Evolutionary conservation across 1,140 invertebrate genomes (phyloP).

Genomic region (Tribolium castaneum): DNA sequence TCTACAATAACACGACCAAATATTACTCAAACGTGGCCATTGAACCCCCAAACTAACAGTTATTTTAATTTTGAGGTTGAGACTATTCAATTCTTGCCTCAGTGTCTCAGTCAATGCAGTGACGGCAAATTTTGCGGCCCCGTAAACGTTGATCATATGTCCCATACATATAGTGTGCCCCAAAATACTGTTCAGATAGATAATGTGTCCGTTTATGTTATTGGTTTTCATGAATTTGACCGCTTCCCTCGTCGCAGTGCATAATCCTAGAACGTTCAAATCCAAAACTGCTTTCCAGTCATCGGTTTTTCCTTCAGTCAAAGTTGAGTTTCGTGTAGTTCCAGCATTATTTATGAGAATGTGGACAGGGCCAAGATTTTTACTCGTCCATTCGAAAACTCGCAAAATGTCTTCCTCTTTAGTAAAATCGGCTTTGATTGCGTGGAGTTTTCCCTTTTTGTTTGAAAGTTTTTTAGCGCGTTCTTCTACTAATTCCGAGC

Average conservation of each 20-base stretch:
- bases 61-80: conserved; percentile 65
- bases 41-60: conserved; percentile 54
- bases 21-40: neutral
- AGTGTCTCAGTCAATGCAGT: conserved; percentile 70
- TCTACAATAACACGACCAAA: conserved; percentile 58
- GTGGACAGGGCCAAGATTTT: conserved; percentile 71
- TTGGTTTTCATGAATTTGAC: conserved; percentile 59
- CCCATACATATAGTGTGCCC: conserved; percentile 40
- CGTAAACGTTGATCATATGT: conserved; percentile 67
- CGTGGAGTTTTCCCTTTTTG: conserved; percentile 36
- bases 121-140: conserved; percentile 70
- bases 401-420: conserved; percentile 71
- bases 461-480: neutral
- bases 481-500: neutral
- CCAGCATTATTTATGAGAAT: conserved; percentile 79
- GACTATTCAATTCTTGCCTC: conserved; percentile 64
- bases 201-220: conserved; percentile 37
- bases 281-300: conserved; percentile 26
- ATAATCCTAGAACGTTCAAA: conserved; percentile 63
- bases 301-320: conserved; percentile 36
- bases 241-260: conserved; percentile 68
- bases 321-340: neutral
- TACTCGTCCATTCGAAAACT: conserved; percentile 71
- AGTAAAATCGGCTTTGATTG: conserved; percentile 70
- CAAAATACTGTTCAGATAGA: conserved; percentile 48